Evolutionary conservation across 23 tunicate genomes (phyloP), one percentile per base, ranked within the genome.

Genomic region (Trididemnum nubilum): DNA sequence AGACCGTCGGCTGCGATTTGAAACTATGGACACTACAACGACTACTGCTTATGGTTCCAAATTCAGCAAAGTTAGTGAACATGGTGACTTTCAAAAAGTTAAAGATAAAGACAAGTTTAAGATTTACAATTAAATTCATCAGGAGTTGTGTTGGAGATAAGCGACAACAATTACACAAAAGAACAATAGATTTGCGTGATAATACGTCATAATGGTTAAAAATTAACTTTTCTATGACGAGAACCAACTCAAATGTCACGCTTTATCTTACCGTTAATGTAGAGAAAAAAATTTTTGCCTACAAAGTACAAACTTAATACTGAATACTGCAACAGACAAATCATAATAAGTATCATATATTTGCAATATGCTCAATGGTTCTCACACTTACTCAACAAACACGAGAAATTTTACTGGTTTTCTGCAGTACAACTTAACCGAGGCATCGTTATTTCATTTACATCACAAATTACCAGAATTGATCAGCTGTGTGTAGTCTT

Each of bases 401-500:
- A n/a, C n/a, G n/a, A n/a, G n/a, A n/a, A n/a, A n/a, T n/a, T n/a
- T n/a, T n/a, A n/a, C n/a, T n/a, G n/a, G n/a, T n/a, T n/a, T n/a
- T n/a, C n/a, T n/a, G n/a, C n/a, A n/a, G n/a, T n/a, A n/a, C n/a
- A n/a, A n/a, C n/a, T n/a, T n/a, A n/a, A n/a, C n/a, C n/a, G n/a
- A n/a, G n/a, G n/a, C n/a, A n/a, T n/a, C n/a, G n/a, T n/a, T n/a
- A n/a, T n/a, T n/a, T n/a, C n/a, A n/a, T n/a, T n/a, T n/a, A n/a
- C n/a, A n/a, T n/a, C n/a, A n/a, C n/a, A n/a, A n/a, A 25, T 36
- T 57, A 69, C 90, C 83, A 18, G 84, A 84, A 22, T 85, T 73
- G 33, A 91, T 77, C 18, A 52, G 77, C 32, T 85, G 85, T 0
- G 97, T 81, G 75, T 91, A 91, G 19, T 51, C 35, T 44, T 85